Evolutionary conservation across 2,797 vertebrate species (phyloP).

Genomic region (Gymnothorax reevesii): DNA sequence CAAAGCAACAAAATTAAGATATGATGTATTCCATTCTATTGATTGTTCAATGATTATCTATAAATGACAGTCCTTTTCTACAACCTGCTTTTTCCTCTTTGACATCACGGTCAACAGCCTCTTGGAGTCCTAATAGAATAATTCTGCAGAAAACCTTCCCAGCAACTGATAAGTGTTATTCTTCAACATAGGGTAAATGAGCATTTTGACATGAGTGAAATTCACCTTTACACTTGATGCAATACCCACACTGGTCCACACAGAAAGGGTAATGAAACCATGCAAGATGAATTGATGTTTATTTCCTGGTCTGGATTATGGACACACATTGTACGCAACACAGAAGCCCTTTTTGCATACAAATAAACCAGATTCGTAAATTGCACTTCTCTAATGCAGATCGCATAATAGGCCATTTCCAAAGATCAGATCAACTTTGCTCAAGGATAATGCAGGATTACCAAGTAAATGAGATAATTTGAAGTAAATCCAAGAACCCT

Average conservation of each 20-base stretch:
- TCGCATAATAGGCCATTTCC: not conserved
- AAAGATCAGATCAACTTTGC: not conserved
- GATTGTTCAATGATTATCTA: too few species aligned
- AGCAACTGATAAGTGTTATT: too few species aligned
- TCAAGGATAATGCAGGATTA: too few species aligned
- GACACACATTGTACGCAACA: constrained; percentile 5
- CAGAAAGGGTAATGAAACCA: not conserved
- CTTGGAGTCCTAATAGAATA: too few species aligned
- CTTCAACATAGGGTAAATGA: not conserved
- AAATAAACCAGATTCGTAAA: not conserved
- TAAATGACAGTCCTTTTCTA: too few species aligned
- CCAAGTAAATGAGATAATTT: too few species aligned
- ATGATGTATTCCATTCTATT: too few species aligned
- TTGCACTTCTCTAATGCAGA: not conserved
- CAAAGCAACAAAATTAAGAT: too few species aligned
- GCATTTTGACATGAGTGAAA: not conserved
- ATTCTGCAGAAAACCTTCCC: too few species aligned
- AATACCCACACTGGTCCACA: not conserved
- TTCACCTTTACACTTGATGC: not conserved
- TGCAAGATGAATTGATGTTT: constrained; percentile 4
- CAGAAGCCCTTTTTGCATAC: constrained; percentile 11
- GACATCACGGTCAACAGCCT: too few species aligned
- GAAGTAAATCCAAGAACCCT: too few species aligned
- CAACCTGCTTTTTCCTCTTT: too few species aligned
- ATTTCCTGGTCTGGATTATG: not conserved